phyloP scores from a whole-genome alignment of 2,888 invertebrate species.

The Lycocerus yunnanus region DNA sequence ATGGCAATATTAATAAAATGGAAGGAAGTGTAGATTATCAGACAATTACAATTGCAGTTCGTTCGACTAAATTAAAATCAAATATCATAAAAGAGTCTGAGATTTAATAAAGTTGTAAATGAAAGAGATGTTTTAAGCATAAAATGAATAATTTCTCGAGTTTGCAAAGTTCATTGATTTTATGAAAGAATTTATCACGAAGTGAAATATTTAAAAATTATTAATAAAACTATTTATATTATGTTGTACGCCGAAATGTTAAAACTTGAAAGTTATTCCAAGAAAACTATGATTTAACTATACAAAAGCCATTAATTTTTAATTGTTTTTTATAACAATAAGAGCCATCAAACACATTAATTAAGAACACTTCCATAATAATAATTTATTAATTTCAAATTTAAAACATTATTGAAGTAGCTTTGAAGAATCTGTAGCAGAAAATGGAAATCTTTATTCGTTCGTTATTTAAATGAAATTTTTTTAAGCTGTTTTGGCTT shows the following conservation, averaged over 20 bases:
- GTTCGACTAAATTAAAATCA: background rate
- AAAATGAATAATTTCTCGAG: background rate
- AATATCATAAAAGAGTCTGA: background rate
- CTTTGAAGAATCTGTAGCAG: background rate
- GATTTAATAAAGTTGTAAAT: background rate
- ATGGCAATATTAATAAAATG: background rate
- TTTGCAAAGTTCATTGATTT: background rate
- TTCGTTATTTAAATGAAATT: background rate
- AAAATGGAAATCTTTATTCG: background rate
- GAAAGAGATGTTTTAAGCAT: background rate
- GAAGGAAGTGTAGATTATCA: background rate
- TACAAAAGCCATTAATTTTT: background rate
- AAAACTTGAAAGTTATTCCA: background rate
- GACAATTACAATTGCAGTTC: background rate
- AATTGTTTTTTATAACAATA: background rate
- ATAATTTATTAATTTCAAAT: background rate
- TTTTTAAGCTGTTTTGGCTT: background rate
- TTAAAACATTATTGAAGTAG: background rate
- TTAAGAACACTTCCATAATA: no score
- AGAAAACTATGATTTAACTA: no score
- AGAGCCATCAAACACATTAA: background rate
- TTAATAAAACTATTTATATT: background rate
- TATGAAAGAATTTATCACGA: background rate
- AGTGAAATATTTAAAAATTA: background rate
- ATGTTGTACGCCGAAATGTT: no score